Evolutionary conservation across 2,113 vertebrate genomes (phyloP).

Genomic region (Etia nguti): DNA sequence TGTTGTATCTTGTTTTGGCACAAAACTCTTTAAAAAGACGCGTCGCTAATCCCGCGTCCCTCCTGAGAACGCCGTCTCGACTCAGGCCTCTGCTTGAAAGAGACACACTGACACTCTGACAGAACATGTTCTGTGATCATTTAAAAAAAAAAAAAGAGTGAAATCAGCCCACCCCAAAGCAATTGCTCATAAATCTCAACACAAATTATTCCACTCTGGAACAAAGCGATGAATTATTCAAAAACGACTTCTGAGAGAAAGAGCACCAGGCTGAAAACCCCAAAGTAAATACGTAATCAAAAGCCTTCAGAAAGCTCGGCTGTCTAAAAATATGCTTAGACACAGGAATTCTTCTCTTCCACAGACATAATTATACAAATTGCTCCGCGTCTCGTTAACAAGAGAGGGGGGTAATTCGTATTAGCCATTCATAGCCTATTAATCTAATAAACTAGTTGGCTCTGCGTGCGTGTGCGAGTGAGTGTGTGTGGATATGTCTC

Average conservation of each 20-base stretch:
- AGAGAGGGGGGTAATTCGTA: slow-evolving; percentile 69
- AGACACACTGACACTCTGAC: slow-evolving; percentile 13
- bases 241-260: slow-evolving; percentile 50
- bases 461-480: slow-evolving; percentile 37
- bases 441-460: slow-evolving; percentile 71
- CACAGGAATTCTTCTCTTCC: slow-evolving; percentile 67
- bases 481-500: neutral
- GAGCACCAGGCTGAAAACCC: slow-evolving; percentile 42
- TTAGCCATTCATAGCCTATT: slow-evolving; percentile 73
- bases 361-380: slow-evolving; percentile 74
- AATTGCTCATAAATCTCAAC: slow-evolving; percentile 61
- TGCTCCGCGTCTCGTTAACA: slow-evolving; percentile 72
- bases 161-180: slow-evolving; percentile 39
- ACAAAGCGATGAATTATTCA: slow-evolving; percentile 70
- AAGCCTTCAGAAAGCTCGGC: slow-evolving; percentile 57
- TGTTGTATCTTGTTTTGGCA: neutral
- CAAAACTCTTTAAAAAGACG: neutral
- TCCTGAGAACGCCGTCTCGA: neutral
- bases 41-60: neutral
- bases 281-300: slow-evolving; percentile 63
- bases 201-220: slow-evolving; percentile 57
- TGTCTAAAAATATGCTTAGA: slow-evolving; percentile 72
- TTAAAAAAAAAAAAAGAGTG: neutral
- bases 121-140: slow-evolving; percentile 41
- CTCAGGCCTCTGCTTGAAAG: neutral